These are phyloP conservation scores for Poeciliopsis retropinna DNA, from an alignment of 2,113 vertebrate species.

Conservation along the genomic window DNA sequence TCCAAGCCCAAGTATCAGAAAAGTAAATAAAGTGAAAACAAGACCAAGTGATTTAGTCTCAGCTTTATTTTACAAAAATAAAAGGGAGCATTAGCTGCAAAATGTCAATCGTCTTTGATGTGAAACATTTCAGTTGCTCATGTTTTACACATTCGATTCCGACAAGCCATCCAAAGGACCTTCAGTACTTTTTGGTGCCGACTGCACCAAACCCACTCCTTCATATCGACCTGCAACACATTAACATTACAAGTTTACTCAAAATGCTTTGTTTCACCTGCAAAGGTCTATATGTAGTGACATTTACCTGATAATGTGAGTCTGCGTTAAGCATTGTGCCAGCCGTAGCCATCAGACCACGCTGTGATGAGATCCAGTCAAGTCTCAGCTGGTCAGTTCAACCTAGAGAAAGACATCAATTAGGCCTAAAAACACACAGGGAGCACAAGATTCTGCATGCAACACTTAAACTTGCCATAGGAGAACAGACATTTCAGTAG, in stretches of 20 bases:
- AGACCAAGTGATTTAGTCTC: no score
- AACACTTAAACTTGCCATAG: constrained; percentile 32
- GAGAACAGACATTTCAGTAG: constrained; percentile 40
- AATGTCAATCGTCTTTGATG: not conserved
- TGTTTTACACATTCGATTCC: not conserved
- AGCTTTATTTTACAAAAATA: no score
- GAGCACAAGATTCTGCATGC: constrained; percentile 55
- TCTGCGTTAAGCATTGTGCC: not conserved
- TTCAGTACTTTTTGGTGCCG: not conserved
- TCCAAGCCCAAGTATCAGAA: no score
- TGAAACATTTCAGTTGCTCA: no score
- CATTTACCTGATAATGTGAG: constrained; percentile 28
- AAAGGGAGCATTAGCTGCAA: not conserved
- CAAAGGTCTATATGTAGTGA: fast-evolving
- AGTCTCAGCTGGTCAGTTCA: constrained; percentile 38
- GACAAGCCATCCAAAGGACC: not conserved
- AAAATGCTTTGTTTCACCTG: not conserved
- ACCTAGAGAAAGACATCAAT: constrained; percentile 61
- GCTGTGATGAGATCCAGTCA: constrained; percentile 15
- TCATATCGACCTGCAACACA: not conserved
- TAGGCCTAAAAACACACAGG: constrained; percentile 19
- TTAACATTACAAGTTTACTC: not conserved
- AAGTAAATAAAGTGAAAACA: no score
- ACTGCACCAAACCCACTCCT: not conserved
- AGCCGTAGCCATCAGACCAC: not conserved